phyloP scores from a whole-genome alignment of 1,140 invertebrate species.

The Megathymus violae region DNA sequence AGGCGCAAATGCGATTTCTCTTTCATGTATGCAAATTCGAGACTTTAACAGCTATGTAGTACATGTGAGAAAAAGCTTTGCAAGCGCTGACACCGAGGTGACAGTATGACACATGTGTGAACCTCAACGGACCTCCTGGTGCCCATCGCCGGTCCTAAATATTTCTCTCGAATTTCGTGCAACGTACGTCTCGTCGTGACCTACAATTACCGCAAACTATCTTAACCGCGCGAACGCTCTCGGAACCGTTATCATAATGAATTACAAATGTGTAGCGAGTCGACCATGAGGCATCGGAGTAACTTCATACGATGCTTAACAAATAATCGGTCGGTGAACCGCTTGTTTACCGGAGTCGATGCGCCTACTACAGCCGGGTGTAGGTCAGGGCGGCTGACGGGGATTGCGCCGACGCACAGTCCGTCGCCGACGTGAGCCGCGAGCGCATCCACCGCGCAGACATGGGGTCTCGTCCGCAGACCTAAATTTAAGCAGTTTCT shows the following conservation, averaged over 20 bases:
- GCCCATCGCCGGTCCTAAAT: conserved; percentile 40
- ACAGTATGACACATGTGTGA: conserved; percentile 8
- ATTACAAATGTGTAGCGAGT: conserved; percentile 67
- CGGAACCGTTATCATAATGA: conserved; percentile 73
- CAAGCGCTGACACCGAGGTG: not conserved
- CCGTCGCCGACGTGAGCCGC: conserved; percentile 56
- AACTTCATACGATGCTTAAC: conserved; percentile 54
- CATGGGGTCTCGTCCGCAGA: conserved; percentile 55
- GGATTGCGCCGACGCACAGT: conserved; percentile 57
- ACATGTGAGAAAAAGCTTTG: conserved; percentile 18
- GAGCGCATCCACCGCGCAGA: conserved; percentile 59
- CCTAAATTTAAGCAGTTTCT: conserved; percentile 42
- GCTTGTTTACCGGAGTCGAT: conserved; percentile 77
- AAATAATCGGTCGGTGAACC: conserved; percentile 79
- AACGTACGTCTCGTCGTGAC: conserved; percentile 53
- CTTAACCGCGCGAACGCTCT: conserved; percentile 60
- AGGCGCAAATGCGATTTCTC: conserved; percentile 58
- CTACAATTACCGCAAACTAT: conserved; percentile 54
- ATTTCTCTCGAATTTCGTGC: conserved; percentile 48
- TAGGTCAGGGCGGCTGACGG: conserved; percentile 70
- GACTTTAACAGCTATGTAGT: conserved; percentile 26
- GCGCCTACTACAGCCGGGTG: conserved; percentile 54
- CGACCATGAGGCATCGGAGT: conserved; percentile 47
- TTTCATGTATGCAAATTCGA: conserved; percentile 59
- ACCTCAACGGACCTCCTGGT: conserved; percentile 41